Evolutionary conservation across 2,113 vertebrate species (phyloP), one percentile per base, ranked within the genome.

Genomic region (Tachuris rubrigastra): DNA sequence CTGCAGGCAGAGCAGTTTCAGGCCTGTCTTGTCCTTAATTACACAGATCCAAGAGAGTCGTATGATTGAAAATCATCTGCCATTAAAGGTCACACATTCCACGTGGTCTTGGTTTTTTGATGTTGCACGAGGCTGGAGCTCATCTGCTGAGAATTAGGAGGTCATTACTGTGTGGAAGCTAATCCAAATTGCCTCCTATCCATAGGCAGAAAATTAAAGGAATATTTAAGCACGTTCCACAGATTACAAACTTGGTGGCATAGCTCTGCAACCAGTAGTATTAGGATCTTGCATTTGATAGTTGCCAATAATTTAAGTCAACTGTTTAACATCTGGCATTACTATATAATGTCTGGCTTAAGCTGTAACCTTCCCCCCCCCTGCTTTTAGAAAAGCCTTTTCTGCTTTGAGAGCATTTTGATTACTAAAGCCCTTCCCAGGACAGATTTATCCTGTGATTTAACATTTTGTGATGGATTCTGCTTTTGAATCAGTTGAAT

Each of bases 271-370:
- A 82, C 33, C 95, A 82, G 92, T 30, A 85, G 88, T 89, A 87
- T 95, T 79, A 91, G 85, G 27, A 87, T 87, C 86, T 62, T 92
- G 73, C 85, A 53, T 89, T 77, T 81, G 89, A 96, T 71, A 93
- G 78, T 10, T 96, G 93, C 75, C 90, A 96, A 92, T 95, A 93
- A 92, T 96, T 96, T 80, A 85, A 96, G 77, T 89, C 92, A 93
- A 95, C 93, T 96, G 56, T 91, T 95, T 87, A 89, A 96, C 96
- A 96, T 97, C 97, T 97, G 96, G 96, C 93, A 89, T 94, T 85
- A 67, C 95, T 89, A 85, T 93, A 87, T 77, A 80, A 87, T 89
- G 96, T 72, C 95, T 95, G 93, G 69, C 59, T 87, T 71, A 83
- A 87, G 85, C 87, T 65, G 25, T 82, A 79, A 92, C 87, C 87